These are phyloP conservation scores for Sphaerophoria rueppellii DNA, from an alignment of 2,888 invertebrate species.

Conservation along the genomic window DNA sequence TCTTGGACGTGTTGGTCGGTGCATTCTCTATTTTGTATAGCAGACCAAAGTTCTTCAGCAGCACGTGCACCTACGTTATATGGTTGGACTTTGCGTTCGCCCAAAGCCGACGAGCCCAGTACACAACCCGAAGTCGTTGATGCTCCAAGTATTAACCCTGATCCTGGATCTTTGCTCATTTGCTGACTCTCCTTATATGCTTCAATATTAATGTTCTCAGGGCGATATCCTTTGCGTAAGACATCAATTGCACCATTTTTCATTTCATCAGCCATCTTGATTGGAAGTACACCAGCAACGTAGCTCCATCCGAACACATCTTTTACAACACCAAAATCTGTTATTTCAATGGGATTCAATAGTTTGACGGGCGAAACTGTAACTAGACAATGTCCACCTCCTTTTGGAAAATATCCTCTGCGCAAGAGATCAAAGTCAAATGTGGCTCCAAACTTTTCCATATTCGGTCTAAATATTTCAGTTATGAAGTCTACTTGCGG, in stretches of 20 bases:
- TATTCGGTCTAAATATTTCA: conserved; percentile 88
- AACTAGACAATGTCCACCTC: conserved; percentile 91
- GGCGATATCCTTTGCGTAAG: conserved; percentile 79
- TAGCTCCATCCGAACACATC: conserved; percentile 89
- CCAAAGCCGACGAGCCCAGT: conserved; percentile 87
- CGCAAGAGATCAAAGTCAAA: conserved; percentile 88
- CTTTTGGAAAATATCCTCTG: conserved; percentile 90
- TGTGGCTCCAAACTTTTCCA: conserved; percentile 89
- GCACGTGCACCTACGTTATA: conserved; percentile 84
- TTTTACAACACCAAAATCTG: conserved; percentile 85
- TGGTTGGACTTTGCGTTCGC: conserved; percentile 82
- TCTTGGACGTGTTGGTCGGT: conserved; percentile 87
- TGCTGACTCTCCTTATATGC: conserved; percentile 86
- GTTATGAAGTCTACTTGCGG: conserved; percentile 93
- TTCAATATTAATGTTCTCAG: conserved; percentile 84
- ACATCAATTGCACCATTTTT: conserved; percentile 84
- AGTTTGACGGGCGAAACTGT: conserved; percentile 84
- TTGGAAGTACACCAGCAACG: conserved; percentile 89
- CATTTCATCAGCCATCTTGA: conserved; percentile 86
- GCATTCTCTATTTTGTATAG: conserved; percentile 84
- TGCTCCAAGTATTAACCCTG: conserved; percentile 87
- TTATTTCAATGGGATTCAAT: conserved; percentile 84
- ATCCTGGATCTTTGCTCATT: conserved; percentile 87
- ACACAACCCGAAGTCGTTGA: conserved; percentile 85
- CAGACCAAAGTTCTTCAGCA: conserved; percentile 84